These are phyloP conservation scores for Orientallactaga sibirica DNA, from an alignment of 2,797 vertebrate species.

Conservation along the genomic window DNA sequence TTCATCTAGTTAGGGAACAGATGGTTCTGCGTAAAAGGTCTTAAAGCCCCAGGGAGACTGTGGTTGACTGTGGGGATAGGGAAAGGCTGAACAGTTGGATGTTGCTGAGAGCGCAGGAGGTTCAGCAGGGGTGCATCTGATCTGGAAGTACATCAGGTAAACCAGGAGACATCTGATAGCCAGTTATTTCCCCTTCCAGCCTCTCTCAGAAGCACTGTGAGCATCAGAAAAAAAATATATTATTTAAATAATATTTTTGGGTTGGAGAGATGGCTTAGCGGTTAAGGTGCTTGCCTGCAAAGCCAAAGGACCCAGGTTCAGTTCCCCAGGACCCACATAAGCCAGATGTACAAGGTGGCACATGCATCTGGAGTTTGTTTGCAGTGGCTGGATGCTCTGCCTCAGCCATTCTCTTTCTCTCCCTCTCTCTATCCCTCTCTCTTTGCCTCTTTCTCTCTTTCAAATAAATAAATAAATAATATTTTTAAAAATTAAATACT, in stretches of 20 bases:
- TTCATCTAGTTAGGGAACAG: constrained; percentile 1
- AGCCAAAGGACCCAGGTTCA: no score
- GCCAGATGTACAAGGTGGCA: no score
- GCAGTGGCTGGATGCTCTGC: no score
- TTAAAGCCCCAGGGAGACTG: not conserved
- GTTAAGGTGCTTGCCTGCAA: not conserved
- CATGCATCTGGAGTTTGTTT: no score
- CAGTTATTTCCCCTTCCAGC: not conserved
- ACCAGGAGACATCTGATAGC: not conserved
- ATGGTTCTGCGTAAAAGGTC: not conserved
- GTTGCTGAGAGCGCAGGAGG: not conserved
- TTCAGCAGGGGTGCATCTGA: not conserved
- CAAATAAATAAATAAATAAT: not conserved
- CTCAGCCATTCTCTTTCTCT: no score
- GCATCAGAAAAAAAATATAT: not conserved
- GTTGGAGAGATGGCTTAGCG: not conserved
- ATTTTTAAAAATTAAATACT: not conserved
- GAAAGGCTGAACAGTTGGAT: not conserved
- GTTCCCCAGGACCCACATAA: no score
- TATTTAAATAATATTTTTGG: no score
- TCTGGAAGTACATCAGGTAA: not conserved
- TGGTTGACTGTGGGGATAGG: not conserved
- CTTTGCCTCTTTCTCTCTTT: no score
- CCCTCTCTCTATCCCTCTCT: no score
- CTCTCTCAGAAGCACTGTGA: not conserved